These are phyloP conservation scores for Amphimedon queenslandica DNA, from an alignment of 37 sponge, comb jelly and placozoan genomes.

Conservation along the genomic window DNA sequence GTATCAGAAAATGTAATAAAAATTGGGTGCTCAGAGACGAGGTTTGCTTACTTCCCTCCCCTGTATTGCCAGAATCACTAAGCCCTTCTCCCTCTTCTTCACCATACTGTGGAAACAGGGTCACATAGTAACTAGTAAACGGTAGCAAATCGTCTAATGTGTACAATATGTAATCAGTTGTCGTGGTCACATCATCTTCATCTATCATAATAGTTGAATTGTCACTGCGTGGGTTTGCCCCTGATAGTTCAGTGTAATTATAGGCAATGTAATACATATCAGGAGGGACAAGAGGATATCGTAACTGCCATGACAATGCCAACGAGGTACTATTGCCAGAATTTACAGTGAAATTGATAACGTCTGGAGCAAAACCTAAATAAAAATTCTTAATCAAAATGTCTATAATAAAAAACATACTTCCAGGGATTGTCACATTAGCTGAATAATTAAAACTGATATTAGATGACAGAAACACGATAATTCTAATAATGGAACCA, in stretches of 20 bases:
- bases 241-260: slow-evolving; percentile 16
- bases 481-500: too few relatives aligned
- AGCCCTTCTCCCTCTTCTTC: not conserved
- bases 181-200: not conserved
- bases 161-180: not conserved
- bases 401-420: too few relatives aligned
- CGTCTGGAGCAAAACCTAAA: slow-evolving; percentile 36
- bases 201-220: not conserved
- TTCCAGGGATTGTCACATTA: too few relatives aligned
- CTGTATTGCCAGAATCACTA: not conserved
- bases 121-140: slow-evolving; percentile 19
- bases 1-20: too few relatives aligned
- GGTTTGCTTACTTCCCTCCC: slow-evolving; percentile 24
- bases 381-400: too few relatives aligned
- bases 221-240: not conserved
- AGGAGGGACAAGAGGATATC: slow-evolving; percentile 14
- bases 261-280: slow-evolving; percentile 2
- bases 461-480: too few relatives aligned
- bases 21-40: too few relatives aligned
- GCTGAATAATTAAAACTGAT: too few relatives aligned
- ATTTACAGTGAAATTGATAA: not conserved
- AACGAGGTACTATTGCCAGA: not conserved
- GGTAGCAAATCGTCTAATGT: slow-evolving; percentile 2
- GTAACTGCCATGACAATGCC: slow-evolving; percentile 13
- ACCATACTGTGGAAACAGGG: slow-evolving; percentile 15